These are phyloP conservation scores for Charaxes varanes DNA, from an alignment of 1,140 invertebrate species.

Conservation along the genomic window DNA sequence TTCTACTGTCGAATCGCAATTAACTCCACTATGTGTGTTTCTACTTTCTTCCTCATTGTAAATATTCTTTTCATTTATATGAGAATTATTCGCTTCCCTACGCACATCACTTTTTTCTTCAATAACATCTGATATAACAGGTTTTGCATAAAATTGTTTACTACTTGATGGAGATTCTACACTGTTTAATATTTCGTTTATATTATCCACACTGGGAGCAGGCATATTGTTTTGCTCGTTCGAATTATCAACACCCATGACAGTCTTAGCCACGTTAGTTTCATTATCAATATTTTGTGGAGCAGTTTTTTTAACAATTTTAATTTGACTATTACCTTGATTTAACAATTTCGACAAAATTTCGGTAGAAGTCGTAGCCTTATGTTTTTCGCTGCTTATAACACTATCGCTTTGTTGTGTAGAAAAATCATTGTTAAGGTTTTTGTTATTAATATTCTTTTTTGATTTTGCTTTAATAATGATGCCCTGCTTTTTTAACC, in stretches of 20 bases:
- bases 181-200: conserved; percentile 10
- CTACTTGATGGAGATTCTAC: background rate
- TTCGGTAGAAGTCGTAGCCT: conserved; percentile 34
- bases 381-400: conserved; percentile 16
- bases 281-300: conserved; percentile 9
- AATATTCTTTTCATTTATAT: no score
- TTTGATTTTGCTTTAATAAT: conserved; percentile 44
- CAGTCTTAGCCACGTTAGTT: conserved; percentile 1
- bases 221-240: background rate
- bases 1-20: no score
- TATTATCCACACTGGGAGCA: conserved; percentile 1
- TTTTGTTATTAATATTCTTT: conserved; percentile 14
- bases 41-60: no score
- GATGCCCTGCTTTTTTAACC: conserved; percentile 61
- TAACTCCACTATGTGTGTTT: no score
- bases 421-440: conserved; percentile 5
- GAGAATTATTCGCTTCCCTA: no score
- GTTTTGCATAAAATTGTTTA: no score
- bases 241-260: background rate
- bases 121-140: no score
- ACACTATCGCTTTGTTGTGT: conserved; percentile 10
- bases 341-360: conserved; percentile 51
- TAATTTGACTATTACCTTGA: conserved; percentile 54
- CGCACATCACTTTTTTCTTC: no score
- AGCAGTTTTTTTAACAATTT: conserved; percentile 48